Evolutionary conservation across 2,888 invertebrate species (phyloP).

Genomic region (Siphlonurus alternatus): DNA sequence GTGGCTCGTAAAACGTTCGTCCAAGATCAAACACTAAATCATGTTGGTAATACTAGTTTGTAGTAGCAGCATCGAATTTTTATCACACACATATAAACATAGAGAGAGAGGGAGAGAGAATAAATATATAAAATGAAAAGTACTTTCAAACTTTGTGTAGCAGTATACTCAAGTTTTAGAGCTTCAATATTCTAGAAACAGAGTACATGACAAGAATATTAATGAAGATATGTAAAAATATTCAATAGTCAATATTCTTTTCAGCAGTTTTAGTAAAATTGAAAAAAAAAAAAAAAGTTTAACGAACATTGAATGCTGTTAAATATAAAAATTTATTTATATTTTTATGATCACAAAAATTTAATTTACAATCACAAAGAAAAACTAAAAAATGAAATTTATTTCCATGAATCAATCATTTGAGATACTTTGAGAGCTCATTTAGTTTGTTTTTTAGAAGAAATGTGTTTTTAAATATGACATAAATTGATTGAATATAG

Average conservation of each 20-base stretch:
- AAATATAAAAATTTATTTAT: background rate
- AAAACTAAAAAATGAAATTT: no score
- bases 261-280: background rate
- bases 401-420: no score
- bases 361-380: no score
- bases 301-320: background rate
- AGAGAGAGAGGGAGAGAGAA: background rate
- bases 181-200: background rate
- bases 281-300: no score
- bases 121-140: background rate
- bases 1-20: background rate
- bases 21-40: background rate
- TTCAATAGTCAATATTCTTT: background rate
- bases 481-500: no score
- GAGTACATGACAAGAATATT: background rate
- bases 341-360: background rate
- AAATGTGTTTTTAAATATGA: no score
- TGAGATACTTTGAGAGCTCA: no score
- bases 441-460: no score
- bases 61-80: background rate
- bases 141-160: background rate
- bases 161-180: background rate
- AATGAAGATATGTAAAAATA: background rate
- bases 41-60: background rate
- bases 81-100: background rate